Base-by-base conservation (phyloP, 2,888 invertebrate species). In the Eupithecia insigniata region DNA sequence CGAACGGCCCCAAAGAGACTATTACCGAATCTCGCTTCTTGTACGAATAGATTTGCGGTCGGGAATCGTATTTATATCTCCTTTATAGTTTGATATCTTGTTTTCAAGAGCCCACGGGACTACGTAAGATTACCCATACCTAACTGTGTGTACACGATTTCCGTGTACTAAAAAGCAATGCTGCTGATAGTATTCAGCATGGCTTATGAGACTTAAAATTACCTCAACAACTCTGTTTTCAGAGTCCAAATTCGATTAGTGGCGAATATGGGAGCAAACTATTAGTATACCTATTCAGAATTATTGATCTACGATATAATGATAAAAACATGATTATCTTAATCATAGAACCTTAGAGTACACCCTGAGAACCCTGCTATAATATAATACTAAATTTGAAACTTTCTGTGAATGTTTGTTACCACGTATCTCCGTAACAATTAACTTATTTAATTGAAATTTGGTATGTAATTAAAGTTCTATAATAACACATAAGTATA, bases 1-100 rank as follows among this genome's bases (percentile, higher is more conserved):
- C 82, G 82, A 86, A 87, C 83, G 84, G 87, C 81, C 88, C 87
- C 87, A 82, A 78, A 80, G 88, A 87, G 88, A 87, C 89, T 88
- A 88, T 88, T 87, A 86, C 84, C 86, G 85, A 85, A 85, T 85
- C 84, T 84, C 83, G 83, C 86, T 85, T 86, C 85, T 84, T 82
- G 83, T 70, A 78, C 79, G 82, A 79, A 85, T 83, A 81, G 82
- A 84, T 84, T 83, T 82, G 78, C 78, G 80, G 68, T 77, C 71
- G 77, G 80, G 83, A 84, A 82, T 82, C 81, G 81, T 82, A 85
- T 85, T 84, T 85, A 83, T 85, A 76, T 81, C 77, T 78, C 78
- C 75, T 77, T 82, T 82, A 83, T 81, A 77, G 78, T 83, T 81
- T 72, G 77, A 78, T 78, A 74, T 80, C 77, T 75, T 81, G 76